Evolutionary conservation across 1,140 invertebrate species (phyloP).

Genomic region (Myzus persicae): DNA sequence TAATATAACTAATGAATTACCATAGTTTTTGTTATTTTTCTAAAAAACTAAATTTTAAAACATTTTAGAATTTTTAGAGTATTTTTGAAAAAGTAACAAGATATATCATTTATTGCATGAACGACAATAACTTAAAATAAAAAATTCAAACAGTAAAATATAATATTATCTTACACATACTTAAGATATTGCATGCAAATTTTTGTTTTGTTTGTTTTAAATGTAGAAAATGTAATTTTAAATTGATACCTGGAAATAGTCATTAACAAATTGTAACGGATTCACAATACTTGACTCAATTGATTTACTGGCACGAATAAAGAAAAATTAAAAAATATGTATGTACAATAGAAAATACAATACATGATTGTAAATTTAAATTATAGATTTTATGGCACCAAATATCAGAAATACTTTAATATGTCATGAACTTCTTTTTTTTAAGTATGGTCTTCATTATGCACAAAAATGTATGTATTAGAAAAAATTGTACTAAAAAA

Average conservation of each 20-base stretch:
- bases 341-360: slow-evolving; percentile 40
- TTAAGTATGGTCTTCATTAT: neutral
- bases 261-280: neutral
- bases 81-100: slow-evolving; percentile 11
- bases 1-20: neutral
- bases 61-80: neutral
- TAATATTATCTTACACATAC: neutral
- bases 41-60: neutral
- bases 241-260: neutral
- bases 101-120: neutral
- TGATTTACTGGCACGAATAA: neutral
- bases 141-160: slow-evolving; percentile 20
- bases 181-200: neutral
- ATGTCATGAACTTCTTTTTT: neutral
- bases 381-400: neutral
- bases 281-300: neutral
- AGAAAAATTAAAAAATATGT: slow-evolving; percentile 25
- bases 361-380: slow-evolving; percentile 6
- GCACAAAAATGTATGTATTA: slow-evolving; percentile 33
- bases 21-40: neutral
- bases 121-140: neutral
- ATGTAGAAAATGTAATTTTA: neutral
- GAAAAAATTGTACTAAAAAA: slow-evolving; percentile 55
- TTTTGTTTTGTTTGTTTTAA: neutral
- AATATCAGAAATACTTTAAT: neutral